phyloP scores from a whole-genome alignment of 1,140 invertebrate species.

The Calosoma granatense region DNA sequence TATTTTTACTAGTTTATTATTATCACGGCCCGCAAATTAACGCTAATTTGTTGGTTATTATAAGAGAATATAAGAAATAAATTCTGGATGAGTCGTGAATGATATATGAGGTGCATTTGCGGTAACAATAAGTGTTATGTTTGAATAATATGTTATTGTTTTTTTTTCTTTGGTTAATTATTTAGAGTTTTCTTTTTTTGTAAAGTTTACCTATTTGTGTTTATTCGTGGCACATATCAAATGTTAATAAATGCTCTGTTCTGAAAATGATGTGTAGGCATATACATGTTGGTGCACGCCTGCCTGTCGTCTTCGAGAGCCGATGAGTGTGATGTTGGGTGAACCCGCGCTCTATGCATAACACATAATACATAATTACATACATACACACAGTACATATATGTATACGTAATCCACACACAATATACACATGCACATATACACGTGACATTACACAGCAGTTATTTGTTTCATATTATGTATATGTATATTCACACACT shows the following conservation, averaged over 20 bases:
- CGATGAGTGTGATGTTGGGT: not conserved
- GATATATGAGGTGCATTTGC: constrained; percentile 5
- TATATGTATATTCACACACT: too few species aligned
- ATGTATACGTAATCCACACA: too few species aligned
- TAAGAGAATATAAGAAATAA: not conserved
- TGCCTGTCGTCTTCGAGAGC: not conserved
- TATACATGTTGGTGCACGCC: not conserved
- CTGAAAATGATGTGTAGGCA: not conserved
- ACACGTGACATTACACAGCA: too few species aligned
- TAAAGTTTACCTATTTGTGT: not conserved
- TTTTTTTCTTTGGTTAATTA: not conserved
- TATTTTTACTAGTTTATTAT: constrained; percentile 31
- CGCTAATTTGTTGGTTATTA: constrained; percentile 4
- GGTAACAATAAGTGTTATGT: constrained; percentile 5
- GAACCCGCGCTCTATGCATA: too few species aligned
- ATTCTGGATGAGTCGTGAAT: constrained; percentile 1
- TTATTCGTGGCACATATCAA: constrained; percentile 1
- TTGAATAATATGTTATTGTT: constrained; percentile 6
- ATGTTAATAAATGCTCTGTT: not conserved
- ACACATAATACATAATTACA: too few species aligned
- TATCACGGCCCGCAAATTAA: not conserved
- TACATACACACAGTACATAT: too few species aligned
- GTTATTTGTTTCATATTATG: too few species aligned
- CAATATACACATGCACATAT: too few species aligned
- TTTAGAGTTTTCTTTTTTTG: not conserved